These are phyloP conservation scores for Gerris buenoi DNA, from an alignment of 1,140 invertebrate genomes.

Conservation along the genomic window DNA sequence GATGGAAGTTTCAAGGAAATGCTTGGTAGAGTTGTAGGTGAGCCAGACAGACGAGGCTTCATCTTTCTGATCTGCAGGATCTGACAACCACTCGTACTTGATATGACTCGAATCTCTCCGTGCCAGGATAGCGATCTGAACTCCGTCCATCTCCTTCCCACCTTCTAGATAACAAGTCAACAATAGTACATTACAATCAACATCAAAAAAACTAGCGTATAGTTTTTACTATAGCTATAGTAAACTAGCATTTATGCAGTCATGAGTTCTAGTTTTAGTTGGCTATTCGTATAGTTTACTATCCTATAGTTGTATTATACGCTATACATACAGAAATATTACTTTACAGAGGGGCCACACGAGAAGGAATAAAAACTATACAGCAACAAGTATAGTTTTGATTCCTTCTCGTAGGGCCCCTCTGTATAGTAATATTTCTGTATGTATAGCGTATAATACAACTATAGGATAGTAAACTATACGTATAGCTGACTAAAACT, in stretches of 20 bases:
- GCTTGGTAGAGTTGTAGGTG: constrained; percentile 23
- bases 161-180: constrained; percentile 20
- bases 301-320: too few species aligned
- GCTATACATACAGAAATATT: too few species aligned
- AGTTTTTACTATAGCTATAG: background rate
- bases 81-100: constrained; percentile 76
- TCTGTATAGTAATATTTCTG: too few species aligned
- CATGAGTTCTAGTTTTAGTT: too few species aligned
- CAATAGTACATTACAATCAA: background rate
- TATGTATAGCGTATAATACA: too few species aligned
- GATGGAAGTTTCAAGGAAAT: constrained; percentile 18
- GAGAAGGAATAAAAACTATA: too few species aligned
- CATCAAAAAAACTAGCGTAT: background rate
- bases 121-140: constrained; percentile 75
- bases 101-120: constrained; percentile 62
- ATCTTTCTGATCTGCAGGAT: constrained; percentile 9
- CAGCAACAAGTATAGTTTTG: too few species aligned
- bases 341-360: too few species aligned
- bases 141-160: constrained; percentile 32
- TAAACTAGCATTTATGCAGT: background rate
- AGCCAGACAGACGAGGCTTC: constrained; percentile 11
- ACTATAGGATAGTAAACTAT: too few species aligned
- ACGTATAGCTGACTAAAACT: too few species aligned
- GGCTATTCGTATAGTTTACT: too few species aligned
- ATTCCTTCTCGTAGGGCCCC: too few species aligned